Evolutionary conservation across 2,888 invertebrate genomes (phyloP).

Genomic region (Cataglyphis rosenhaueri): DNA sequence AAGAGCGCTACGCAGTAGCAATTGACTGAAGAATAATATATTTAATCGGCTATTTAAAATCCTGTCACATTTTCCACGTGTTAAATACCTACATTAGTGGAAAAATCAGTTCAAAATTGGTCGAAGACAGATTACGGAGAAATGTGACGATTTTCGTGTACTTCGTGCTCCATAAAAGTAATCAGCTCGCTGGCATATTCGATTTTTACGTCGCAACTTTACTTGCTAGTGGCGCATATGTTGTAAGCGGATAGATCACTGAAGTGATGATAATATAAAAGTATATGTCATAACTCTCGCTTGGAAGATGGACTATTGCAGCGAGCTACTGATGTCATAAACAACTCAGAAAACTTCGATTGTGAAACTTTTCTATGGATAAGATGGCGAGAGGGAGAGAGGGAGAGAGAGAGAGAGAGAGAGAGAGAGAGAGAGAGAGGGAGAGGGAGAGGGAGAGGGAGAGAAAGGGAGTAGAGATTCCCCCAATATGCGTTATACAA

Average conservation of each 20-base stretch:
- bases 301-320: constrained; percentile 50
- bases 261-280: constrained; percentile 66
- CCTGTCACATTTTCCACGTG: neutral
- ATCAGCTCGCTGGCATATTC: neutral
- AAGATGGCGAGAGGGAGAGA: constrained; percentile 69
- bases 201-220: constrained; percentile 3
- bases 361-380: constrained; percentile 82
- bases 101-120: neutral
- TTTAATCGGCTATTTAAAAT: constrained; percentile 1
- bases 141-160: neutral
- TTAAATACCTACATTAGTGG: neutral
- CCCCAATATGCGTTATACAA: constrained; percentile 74
- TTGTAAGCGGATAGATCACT: constrained; percentile 55
- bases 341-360: constrained; percentile 84
- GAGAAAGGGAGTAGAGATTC: constrained; percentile 54
- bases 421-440: too few species aligned
- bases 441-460: too few species aligned
- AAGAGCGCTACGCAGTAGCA: neutral
- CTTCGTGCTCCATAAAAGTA: constrained; percentile 8
- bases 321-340: constrained; percentile 75
- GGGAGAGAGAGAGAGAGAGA: too few species aligned
- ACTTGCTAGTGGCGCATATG: constrained; percentile 17
- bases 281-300: constrained; percentile 62
- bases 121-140: neutral
- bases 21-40: neutral